These are phyloP conservation scores for Sussaba pulchella DNA, from an alignment of 2,888 invertebrate genomes.

Conservation along the genomic window DNA sequence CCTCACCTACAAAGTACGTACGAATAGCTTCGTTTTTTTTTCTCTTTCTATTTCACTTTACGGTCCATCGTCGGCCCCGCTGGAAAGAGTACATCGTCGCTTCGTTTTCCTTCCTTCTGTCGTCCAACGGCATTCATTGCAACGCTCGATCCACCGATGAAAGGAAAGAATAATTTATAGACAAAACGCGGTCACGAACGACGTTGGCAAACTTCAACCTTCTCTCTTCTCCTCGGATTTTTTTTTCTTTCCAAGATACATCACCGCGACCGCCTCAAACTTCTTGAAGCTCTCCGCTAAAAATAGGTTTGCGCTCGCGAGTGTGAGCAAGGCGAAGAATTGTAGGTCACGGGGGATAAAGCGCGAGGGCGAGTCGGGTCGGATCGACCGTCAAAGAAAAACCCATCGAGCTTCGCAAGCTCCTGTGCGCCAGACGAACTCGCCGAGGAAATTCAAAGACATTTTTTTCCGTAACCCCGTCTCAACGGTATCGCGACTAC, in stretches of 20 bases:
- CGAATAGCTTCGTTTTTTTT: constrained; percentile 30
- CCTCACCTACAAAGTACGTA: constrained; percentile 24
- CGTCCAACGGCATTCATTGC: constrained; percentile 45
- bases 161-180: constrained; percentile 65
- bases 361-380: constrained; percentile 37
- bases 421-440: constrained; percentile 33
- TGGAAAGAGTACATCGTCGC: constrained; percentile 13
- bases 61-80: constrained; percentile 4
- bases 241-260: constrained; percentile 41
- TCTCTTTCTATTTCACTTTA: constrained; percentile 6
- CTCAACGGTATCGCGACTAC: constrained; percentile 23
- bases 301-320: constrained; percentile 74
- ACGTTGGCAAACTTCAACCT: constrained; percentile 18
- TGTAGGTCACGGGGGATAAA: constrained; percentile 78
- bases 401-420: constrained; percentile 45
- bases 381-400: constrained; percentile 52
- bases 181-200: constrained; percentile 63
- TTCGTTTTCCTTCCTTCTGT: constrained; percentile 57
- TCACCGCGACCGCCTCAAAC: constrained; percentile 43
- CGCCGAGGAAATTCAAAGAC: constrained; percentile 42
- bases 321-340: constrained; percentile 71
- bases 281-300: constrained; percentile 75
- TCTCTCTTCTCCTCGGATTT: background rate
- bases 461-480: constrained; percentile 37
- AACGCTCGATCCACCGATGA: constrained; percentile 53